A percentile compares a stretch with the other conserved stretches of the same genome.
These are phyloP conservation scores for Gryon sp. DNA, from an alignment of 1,140 invertebrate genomes.

Conservation along the genomic window DNA sequence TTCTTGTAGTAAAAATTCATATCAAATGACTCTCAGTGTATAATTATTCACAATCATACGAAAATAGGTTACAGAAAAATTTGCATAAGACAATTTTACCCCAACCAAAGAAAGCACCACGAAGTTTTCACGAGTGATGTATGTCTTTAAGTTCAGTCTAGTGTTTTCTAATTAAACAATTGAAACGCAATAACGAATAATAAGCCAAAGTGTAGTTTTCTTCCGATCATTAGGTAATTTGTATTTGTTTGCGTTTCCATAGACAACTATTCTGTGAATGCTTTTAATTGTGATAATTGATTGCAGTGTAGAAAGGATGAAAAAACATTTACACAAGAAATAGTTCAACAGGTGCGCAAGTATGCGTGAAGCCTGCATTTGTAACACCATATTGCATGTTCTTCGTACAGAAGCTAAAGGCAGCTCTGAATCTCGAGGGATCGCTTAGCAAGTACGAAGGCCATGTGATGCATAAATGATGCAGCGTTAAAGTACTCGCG, in stretches of 20 bases:
- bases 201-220: no score
- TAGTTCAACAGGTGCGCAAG: slow-evolving; percentile 74
- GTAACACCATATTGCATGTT: slow-evolving; percentile 69
- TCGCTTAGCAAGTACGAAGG: slow-evolving; percentile 75
- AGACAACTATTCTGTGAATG: slow-evolving; percentile 25
- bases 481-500: slow-evolving; percentile 72
- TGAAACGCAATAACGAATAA: no score
- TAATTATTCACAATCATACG: no score
- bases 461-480: slow-evolving; percentile 77
- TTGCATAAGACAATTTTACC: no score
- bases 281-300: slow-evolving; percentile 54
- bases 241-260: slow-evolving; percentile 5
- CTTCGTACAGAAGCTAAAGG: slow-evolving; percentile 68
- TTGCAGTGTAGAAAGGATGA: slow-evolving; percentile 12
- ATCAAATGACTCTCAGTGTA: no score
- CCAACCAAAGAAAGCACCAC: no score
- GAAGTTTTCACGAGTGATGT: no score
- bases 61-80: no score
- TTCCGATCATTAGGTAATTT: no score
- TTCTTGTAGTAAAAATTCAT: no score
- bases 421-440: slow-evolving; percentile 73
- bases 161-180: no score
- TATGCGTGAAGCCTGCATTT: slow-evolving; percentile 51
- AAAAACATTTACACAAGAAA: slow-evolving; percentile 56
- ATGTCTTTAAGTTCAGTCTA: no score